phyloP scores from a whole-genome alignment of 1,140 invertebrate genomes.

The Neotoxoptera formosana region DNA sequence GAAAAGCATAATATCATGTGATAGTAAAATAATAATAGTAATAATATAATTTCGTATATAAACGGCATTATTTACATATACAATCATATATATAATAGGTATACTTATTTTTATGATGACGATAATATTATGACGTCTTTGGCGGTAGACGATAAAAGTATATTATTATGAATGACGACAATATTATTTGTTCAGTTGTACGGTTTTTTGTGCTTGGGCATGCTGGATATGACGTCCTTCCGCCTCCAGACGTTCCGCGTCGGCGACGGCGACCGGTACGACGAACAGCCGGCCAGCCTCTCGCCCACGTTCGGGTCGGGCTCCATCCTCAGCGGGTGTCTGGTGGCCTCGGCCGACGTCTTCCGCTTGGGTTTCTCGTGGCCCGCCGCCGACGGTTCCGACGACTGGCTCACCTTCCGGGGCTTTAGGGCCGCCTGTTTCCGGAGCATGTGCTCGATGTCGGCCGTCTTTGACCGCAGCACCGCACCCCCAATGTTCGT shows the following conservation, averaged over 20 bases:
- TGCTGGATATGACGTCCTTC: slow-evolving; percentile 81
- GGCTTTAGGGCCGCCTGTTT: slow-evolving; percentile 59
- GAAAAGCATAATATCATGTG: neutral
- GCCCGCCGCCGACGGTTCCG: neutral
- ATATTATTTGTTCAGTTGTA: slow-evolving; percentile 17
- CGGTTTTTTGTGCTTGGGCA: slow-evolving; percentile 65
- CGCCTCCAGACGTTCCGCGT: slow-evolving; percentile 71
- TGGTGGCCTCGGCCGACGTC: slow-evolving; percentile 71
- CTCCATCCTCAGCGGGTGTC: slow-evolving; percentile 70
- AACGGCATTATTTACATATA: neutral
- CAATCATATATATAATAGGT: neutral
- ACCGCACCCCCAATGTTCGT: slow-evolving; percentile 69
- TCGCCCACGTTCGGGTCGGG: slow-evolving; percentile 53
- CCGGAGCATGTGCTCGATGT: slow-evolving; percentile 71
- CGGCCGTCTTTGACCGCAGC: slow-evolving; percentile 72
- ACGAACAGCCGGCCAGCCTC: slow-evolving; percentile 47
- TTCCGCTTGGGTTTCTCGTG: slow-evolving; percentile 67
- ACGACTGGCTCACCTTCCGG: slow-evolving; percentile 59
- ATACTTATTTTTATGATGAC: neutral
- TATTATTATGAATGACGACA: no score
- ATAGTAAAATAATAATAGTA: neutral
- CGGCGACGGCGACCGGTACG: slow-evolving; percentile 47
- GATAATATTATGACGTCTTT: neutral
- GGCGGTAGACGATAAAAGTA: no score
- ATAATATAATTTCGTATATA: neutral